Conservation (phyloP, 2,888 invertebrate species). For the Herminia tarsipennalis region DNA sequence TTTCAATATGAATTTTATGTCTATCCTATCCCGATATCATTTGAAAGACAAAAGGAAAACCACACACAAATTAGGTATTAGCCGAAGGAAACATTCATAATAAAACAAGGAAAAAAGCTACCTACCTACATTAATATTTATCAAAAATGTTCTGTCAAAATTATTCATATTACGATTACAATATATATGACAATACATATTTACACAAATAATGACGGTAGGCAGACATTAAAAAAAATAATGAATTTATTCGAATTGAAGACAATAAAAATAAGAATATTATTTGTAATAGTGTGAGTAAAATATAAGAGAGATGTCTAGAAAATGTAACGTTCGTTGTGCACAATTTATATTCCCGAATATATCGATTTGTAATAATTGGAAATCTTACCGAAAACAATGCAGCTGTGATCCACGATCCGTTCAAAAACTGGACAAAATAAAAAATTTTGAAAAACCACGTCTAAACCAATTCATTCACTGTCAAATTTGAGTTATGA, state of each 20-base stretch:
- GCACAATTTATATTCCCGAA: slow-evolving; percentile 45
- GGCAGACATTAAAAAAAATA: not conserved
- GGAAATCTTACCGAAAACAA: slow-evolving; percentile 49
- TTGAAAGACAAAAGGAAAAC: too few species aligned
- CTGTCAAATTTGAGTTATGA: slow-evolving; percentile 28
- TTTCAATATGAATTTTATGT: too few species aligned
- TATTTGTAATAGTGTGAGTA: not conserved
- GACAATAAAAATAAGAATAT: not conserved
- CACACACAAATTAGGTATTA: too few species aligned
- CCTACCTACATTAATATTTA: too few species aligned
- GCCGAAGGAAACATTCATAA: too few species aligned
- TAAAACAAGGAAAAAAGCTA: too few species aligned
- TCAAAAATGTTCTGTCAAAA: too few species aligned
- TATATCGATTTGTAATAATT: slow-evolving; percentile 52
- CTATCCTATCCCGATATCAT: too few species aligned
- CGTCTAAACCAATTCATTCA: slow-evolving; percentile 8
- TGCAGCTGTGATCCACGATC: slow-evolving; percentile 5
- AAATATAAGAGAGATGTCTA: slow-evolving; percentile 13
- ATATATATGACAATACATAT: too few species aligned
- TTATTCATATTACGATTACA: too few species aligned
- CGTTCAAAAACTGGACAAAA: not conserved
- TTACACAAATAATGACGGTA: not conserved
- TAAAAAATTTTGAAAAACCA: slow-evolving; percentile 2
- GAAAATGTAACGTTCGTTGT: slow-evolving; percentile 26
- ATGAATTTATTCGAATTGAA: too few species aligned